Conservation (phyloP, 2,113 vertebrate species). For the Xiphophorus hellerii region DNA sequence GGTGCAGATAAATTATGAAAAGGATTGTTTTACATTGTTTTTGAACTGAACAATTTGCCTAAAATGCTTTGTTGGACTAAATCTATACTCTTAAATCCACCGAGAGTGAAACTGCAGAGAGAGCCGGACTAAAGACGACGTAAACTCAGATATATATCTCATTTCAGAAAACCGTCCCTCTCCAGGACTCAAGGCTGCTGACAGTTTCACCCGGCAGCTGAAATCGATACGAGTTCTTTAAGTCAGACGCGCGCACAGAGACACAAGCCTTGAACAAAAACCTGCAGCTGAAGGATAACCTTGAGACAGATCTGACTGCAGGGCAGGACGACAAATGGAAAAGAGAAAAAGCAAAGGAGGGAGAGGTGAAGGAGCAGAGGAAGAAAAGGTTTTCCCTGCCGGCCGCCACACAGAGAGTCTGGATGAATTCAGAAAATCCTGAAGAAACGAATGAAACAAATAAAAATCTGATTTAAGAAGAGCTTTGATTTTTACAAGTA, state of each 20-base stretch:
- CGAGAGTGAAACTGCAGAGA: neutral
- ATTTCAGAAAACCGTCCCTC: constrained; percentile 45
- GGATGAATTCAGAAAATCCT: neutral
- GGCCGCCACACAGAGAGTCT: constrained; percentile 19
- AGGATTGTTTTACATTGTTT: neutral
- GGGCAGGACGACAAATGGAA: constrained; percentile 32
- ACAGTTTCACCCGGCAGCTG: constrained; percentile 58
- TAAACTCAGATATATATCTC: constrained; percentile 42
- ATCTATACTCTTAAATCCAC: neutral
- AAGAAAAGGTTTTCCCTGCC: constrained; percentile 20
- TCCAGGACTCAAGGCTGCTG: constrained; percentile 63
- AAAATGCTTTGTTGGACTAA: neutral
- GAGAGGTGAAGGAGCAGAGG: constrained; percentile 11
- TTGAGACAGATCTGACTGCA: constrained; percentile 53
- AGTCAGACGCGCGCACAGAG: constrained; percentile 29
- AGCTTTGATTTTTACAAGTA: neutral
- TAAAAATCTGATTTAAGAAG: constrained; percentile 10
- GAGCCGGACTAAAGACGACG: constrained; percentile 28
- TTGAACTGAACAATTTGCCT: constrained; percentile 6
- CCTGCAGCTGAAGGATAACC: constrained; percentile 51
- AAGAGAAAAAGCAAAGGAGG: constrained; percentile 18
- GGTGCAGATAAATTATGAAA: neutral
- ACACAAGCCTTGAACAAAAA: constrained; percentile 27
- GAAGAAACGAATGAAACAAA: constrained; percentile 36
- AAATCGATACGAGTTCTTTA: constrained; percentile 74